A percentile compares a stretch with the other conserved stretches of the same genome.
phyloP scores from a whole-genome alignment of 2,113 vertebrate species.

The Ursus arctos region DNA sequence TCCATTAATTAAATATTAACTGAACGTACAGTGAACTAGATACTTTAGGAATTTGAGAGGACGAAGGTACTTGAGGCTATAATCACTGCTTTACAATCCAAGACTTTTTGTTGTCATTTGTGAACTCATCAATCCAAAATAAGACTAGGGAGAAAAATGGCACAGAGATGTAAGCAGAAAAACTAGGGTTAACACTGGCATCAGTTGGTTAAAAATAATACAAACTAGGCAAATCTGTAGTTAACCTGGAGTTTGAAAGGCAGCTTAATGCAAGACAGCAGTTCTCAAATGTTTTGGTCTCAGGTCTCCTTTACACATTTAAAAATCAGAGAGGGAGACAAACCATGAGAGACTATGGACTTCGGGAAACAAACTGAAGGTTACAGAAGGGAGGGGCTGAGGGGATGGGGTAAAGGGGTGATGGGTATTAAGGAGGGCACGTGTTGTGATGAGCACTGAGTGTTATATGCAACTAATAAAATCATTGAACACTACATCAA shows the following conservation, averaged over 20 bases:
- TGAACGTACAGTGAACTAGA: neutral
- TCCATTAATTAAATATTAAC: neutral
- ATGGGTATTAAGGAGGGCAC: too few species aligned
- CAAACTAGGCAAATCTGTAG: neutral
- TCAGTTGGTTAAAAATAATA: neutral
- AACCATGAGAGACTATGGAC: too few species aligned
- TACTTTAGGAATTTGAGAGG: neutral
- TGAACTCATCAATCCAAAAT: neutral
- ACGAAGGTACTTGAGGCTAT: neutral
- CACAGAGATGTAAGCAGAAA: neutral
- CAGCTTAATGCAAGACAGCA: neutral
- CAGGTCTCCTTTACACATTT: neutral
- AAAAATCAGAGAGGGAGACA: neutral
- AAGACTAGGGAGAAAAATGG: neutral
- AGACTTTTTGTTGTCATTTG: neutral
- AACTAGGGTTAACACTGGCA: neutral
- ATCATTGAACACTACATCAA: too few species aligned
- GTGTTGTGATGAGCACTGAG: too few species aligned
- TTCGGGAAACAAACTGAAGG: too few species aligned
- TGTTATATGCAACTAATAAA: too few species aligned
- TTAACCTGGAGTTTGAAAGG: neutral
- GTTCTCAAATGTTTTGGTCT: neutral
- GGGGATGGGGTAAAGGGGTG: too few species aligned
- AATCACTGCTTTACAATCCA: neutral
- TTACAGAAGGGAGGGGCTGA: too few species aligned